phyloP scores from a whole-genome alignment of 1,140 invertebrate species.

The Drosophila pachea region DNA sequence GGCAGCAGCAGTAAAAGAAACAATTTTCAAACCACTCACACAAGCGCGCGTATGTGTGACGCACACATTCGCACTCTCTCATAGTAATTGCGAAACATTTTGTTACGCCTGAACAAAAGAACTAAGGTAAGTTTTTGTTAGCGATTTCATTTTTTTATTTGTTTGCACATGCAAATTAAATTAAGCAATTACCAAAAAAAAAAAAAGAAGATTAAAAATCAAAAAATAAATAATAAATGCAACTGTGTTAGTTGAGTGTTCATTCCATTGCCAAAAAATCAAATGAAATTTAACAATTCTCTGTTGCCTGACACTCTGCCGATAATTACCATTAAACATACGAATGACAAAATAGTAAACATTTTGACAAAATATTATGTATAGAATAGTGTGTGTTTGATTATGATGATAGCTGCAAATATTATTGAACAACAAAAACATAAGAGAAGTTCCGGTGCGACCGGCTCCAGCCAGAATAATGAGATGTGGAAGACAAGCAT shows the following conservation, averaged over 20 bases:
- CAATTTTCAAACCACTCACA: not conserved
- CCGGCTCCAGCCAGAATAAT: slow-evolving; percentile 21
- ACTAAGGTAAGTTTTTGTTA: slow-evolving; percentile 65
- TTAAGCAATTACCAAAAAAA: slow-evolving; percentile 65
- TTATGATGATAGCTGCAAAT: slow-evolving; percentile 12
- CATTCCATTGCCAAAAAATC: slow-evolving; percentile 27
- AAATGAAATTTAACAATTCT: slow-evolving; percentile 29
- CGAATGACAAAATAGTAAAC: too few species aligned
- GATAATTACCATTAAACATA: not conserved
- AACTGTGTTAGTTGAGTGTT: slow-evolving; percentile 4
- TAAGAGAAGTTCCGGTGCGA: not conserved
- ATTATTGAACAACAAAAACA: slow-evolving; percentile 69
- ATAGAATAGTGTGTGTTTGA: not conserved
- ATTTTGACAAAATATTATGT: too few species aligned
- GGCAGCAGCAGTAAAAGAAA: not conserved
- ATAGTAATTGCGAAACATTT: slow-evolving; percentile 49
- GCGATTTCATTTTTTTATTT: slow-evolving; percentile 43
- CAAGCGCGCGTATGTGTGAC: slow-evolving; percentile 21
- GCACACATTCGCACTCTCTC: slow-evolving; percentile 15
- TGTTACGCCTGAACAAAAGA: slow-evolving; percentile 70
- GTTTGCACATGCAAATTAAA: slow-evolving; percentile 66
- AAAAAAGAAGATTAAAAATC: not conserved
- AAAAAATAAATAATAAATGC: slow-evolving; percentile 1
- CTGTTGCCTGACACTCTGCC: not conserved
- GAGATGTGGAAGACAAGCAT: slow-evolving; percentile 5